These are phyloP conservation scores for Scatophagus argus DNA, from an alignment of 2,113 vertebrate genomes.

Conservation along the genomic window DNA sequence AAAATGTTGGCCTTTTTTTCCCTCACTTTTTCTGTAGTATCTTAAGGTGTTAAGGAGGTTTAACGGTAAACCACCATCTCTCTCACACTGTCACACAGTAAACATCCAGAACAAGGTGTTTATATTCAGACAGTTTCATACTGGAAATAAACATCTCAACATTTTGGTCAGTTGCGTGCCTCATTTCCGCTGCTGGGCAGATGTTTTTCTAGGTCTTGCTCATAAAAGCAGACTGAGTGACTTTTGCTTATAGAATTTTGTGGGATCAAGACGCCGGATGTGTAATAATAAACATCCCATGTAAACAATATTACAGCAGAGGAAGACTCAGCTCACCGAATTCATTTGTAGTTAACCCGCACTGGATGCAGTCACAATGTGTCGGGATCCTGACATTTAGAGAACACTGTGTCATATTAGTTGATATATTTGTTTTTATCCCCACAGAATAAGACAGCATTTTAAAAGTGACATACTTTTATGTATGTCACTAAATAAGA, in stretches of 20 bases:
- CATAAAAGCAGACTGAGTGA: conserved; percentile 5
- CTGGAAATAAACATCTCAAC: conserved; percentile 29
- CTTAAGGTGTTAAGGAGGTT: not conserved
- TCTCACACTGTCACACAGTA: not conserved
- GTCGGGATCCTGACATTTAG: not conserved
- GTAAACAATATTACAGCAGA: conserved; percentile 3
- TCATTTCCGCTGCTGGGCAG: not conserved
- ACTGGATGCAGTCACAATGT: not conserved
- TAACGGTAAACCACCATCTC: not conserved
- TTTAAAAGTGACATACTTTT: too few relatives aligned
- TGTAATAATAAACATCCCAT: conserved; percentile 18
- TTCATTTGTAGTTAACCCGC: not conserved
- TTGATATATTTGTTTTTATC: not conserved
- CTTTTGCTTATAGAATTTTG: not conserved
- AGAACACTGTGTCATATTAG: not conserved
- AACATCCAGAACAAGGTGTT: not conserved
- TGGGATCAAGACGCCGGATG: not conserved
- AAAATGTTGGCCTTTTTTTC: not conserved
- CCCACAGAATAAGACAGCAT: not conserved
- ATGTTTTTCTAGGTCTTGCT: conserved; percentile 10
- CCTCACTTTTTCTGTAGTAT: not conserved
- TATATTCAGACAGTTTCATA: conserved; percentile 16
- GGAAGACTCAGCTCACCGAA: not conserved
- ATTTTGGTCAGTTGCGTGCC: not conserved
- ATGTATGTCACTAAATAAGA: too few relatives aligned